Evolutionary conservation across 2,888 invertebrate species (phyloP).

Genomic region (Dione juno): DNA sequence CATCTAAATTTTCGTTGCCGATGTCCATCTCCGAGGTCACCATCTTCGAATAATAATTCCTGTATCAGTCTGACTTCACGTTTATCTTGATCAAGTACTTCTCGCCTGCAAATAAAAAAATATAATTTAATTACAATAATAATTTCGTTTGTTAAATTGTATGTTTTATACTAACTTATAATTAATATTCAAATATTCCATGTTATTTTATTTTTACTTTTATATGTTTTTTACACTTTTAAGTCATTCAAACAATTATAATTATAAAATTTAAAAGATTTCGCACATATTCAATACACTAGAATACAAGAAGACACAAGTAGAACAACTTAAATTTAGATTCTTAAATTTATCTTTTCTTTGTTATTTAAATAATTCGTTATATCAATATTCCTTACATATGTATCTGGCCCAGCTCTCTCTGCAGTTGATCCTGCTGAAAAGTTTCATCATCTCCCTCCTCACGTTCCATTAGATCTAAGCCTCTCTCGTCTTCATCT

Average conservation of each 20-base stretch:
- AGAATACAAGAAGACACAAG: background rate
- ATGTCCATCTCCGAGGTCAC: conserved; percentile 91
- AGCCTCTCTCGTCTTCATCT: conserved; percentile 92
- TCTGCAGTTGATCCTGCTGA: conserved; percentile 89
- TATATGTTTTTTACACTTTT: too few relatives aligned
- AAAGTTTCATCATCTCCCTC: conserved; percentile 93
- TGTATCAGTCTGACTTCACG: conserved; percentile 92
- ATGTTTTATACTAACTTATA: too few relatives aligned
- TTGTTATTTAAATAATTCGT: too few relatives aligned
- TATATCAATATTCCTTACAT: conserved; percentile 85
- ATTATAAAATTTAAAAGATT: too few relatives aligned
- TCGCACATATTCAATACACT: too few relatives aligned
- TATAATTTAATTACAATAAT: too few relatives aligned
- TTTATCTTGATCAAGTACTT: conserved; percentile 94
- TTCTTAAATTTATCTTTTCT: background rate
- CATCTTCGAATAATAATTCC: conserved; percentile 94
- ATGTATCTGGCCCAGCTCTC: conserved; percentile 93
- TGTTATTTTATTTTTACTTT: too few relatives aligned
- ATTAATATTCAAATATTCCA: too few relatives aligned
- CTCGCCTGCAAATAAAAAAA: conserved; percentile 81
- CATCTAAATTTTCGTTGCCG: conserved; percentile 93
- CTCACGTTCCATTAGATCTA: conserved; percentile 92
- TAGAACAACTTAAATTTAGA: background rate
- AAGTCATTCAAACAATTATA: too few relatives aligned
- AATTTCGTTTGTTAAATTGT: too few relatives aligned